These are phyloP conservation scores for Verasper variegatus DNA, from an alignment of 2,113 vertebrate species.

Conservation along the genomic window DNA sequence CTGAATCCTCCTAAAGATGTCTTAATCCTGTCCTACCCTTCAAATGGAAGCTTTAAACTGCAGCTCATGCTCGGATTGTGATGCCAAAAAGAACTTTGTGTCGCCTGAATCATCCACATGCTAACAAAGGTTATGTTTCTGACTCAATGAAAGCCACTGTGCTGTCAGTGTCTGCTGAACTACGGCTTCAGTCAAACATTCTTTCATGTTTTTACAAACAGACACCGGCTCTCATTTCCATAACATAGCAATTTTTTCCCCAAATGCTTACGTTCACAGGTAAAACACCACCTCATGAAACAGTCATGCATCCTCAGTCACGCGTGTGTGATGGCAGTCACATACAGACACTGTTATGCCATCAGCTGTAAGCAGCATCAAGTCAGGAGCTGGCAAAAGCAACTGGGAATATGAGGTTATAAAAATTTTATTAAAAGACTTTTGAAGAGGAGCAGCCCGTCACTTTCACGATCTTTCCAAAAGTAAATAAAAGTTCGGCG, in stretches of 20 bases:
- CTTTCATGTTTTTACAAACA: neutral
- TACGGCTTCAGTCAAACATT: neutral
- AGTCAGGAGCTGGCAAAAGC: too few relatives aligned
- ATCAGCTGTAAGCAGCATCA: constrained; percentile 6
- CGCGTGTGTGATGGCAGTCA: constrained; percentile 9
- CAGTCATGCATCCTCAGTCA: neutral
- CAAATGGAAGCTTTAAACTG: constrained; percentile 10
- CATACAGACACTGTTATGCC: neutral
- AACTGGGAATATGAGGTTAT: too few relatives aligned
- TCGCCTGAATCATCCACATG: neutral
- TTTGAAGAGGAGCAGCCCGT: too few relatives aligned
- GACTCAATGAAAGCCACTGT: neutral
- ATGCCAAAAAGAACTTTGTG: neutral
- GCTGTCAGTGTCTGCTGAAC: neutral
- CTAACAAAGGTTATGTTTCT: neutral
- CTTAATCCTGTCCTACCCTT: neutral
- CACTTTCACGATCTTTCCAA: too few relatives aligned
- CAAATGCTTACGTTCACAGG: neutral
- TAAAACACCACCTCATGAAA: neutral
- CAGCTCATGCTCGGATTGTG: neutral
- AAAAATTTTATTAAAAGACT: too few relatives aligned
- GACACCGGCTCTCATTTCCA: neutral
- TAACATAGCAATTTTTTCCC: neutral
- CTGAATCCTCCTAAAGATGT: neutral
- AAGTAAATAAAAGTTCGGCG: too few relatives aligned